Conservation (phyloP, 2,888 invertebrate species). For the Trachelus troglodyta region DNA sequence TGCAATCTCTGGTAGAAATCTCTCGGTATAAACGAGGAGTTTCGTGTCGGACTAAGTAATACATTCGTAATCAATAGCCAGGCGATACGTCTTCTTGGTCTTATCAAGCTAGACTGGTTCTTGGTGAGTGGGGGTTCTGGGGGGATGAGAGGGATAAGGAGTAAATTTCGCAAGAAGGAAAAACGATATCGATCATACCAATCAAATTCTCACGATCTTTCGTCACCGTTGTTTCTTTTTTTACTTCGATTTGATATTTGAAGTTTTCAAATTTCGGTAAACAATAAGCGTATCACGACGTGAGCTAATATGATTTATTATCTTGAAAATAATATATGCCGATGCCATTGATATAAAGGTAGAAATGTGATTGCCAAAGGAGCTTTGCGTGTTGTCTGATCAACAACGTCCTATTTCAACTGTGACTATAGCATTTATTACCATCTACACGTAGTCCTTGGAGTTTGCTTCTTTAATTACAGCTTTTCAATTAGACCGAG, state of each 20-base stretch:
- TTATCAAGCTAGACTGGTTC: constrained; percentile 33
- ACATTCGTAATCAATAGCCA: constrained; percentile 39
- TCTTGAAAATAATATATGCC: not conserved
- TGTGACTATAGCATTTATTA: not conserved
- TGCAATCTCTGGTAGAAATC: constrained; percentile 33
- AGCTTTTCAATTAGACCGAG: not conserved
- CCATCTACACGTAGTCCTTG: not conserved
- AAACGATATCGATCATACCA: not conserved
- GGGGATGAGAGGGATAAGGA: no score
- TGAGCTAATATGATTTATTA: not conserved
- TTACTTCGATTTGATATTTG: not conserved
- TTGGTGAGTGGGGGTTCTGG: not conserved
- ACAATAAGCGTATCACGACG: not conserved
- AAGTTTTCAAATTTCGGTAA: not conserved
- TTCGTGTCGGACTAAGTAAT: constrained; percentile 28
- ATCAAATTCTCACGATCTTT: no score
- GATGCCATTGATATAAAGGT: not conserved
- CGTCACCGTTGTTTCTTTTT: no score
- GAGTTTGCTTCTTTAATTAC: not conserved
- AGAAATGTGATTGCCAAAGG: not conserved
- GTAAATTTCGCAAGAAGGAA: not conserved
- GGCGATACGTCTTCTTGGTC: constrained; percentile 33
- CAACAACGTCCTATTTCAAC: not conserved
- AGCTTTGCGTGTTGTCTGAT: not conserved
- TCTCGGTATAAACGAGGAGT: constrained; percentile 10